Base-by-base conservation (phyloP, 1,140 invertebrate species). In the Bombus confusus region DNA sequence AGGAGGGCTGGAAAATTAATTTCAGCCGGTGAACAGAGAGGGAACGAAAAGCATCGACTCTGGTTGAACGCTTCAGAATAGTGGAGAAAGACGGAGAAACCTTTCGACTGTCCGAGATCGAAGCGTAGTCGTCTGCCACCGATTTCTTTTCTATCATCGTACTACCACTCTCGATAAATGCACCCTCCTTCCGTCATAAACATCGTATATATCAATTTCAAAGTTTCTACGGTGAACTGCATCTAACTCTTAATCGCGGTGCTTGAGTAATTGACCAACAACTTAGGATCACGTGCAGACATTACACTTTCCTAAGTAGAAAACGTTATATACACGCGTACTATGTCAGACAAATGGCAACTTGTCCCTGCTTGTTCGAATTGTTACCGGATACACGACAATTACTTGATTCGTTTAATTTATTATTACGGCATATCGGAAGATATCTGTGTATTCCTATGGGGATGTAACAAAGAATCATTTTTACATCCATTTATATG, bases 1-100 rank as follows among this genome's bases (percentile, higher is more conserved):
- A 64, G 74, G 68, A 87, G 52, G 71, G 76, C 15, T 82, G 79
- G 85, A 86, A 87, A 90, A 88, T 90, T 88, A 90, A 88, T 90
- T 90, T 88, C 80, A 85, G 15, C 81, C 76, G 76, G 59, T 68
- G 62, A 78, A 87, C 66, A 85, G 76, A 77, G 86, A 87, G 59
- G 81, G 81, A 80, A 82, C 73, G 81, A 79, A 47, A 73, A 72
- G 75, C 86, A 84, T 84, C 52, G 82, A 59, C 41, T 79, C 75
- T 78, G 82, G 52, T 85, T 74, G 86, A 87, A 87, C 81, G 86
- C 86, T 84, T 87, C 77, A 47, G 86, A 87, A 87, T 87, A 84
- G 57, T 76, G 59, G 75, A 66, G 75, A 43, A 79, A 72, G 59
- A 79, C 47, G 86, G 69, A 66, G 86, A 87, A 84, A 80, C 86